Conservation (phyloP, 2,888 invertebrate genomes). For the Lochmaea crataegi region DNA sequence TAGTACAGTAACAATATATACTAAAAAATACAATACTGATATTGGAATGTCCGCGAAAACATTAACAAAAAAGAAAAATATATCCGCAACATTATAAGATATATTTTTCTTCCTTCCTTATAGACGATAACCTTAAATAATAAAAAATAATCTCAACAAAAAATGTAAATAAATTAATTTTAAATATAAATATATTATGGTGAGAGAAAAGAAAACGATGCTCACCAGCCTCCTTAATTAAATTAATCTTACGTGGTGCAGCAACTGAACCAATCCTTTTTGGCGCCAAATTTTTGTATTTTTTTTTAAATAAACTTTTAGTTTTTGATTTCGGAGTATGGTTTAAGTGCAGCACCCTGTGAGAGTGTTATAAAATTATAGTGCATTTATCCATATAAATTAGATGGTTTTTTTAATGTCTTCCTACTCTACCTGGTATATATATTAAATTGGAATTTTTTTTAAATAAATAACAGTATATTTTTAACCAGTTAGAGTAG, state of each 20-base stretch:
- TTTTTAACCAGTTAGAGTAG: constrained; percentile 47
- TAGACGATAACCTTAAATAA: constrained; percentile 36
- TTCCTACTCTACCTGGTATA: constrained; percentile 26
- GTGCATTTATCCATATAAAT: too few species aligned
- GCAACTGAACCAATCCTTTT: too few species aligned
- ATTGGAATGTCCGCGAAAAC: constrained; percentile 58
- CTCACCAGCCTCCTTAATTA: constrained; percentile 43
- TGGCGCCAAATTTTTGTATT: too few species aligned
- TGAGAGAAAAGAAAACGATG: constrained; percentile 45
- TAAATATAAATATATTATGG: constrained; percentile 49
- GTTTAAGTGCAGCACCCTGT: too few species aligned
- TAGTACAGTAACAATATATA: constrained; percentile 55
- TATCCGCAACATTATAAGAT: constrained; percentile 8
- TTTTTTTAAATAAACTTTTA: background rate
- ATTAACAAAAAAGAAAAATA: constrained; percentile 29
- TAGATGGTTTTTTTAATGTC: too few species aligned
- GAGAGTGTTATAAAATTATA: too few species aligned
- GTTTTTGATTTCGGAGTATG: too few species aligned
- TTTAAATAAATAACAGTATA: constrained; percentile 40
- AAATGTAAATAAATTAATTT: constrained; percentile 53
- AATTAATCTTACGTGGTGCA: background rate
- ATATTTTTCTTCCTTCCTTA: constrained; percentile 33
- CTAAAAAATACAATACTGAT: constrained; percentile 59
- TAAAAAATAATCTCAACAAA: constrained; percentile 56
- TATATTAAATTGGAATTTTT: constrained; percentile 20